These are phyloP conservation scores for Cyclopterus lumpus DNA, from an alignment of 2,797 vertebrate species.

Conservation along the genomic window DNA sequence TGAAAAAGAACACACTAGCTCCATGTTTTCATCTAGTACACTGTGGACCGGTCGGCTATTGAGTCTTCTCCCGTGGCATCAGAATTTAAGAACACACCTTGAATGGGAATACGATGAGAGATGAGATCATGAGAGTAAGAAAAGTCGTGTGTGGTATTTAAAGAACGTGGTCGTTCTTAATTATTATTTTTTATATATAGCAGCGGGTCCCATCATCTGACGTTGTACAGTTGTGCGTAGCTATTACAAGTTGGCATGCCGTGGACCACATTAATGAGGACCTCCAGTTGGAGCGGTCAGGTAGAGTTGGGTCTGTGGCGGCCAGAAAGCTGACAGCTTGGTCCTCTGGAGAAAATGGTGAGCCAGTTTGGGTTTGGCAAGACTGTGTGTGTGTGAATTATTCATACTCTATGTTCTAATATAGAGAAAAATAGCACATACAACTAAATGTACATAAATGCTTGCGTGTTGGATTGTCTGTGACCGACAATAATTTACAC, in stretches of 20 bases:
- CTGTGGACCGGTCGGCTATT: not conserved
- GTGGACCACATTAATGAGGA: constrained; percentile 77
- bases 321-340: constrained; percentile 75
- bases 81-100: constrained; percentile 41
- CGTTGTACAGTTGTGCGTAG: constrained; percentile 59
- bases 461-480: not conserved
- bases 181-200: constrained; percentile 63
- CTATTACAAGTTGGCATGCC: constrained; percentile 74
- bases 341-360: constrained; percentile 74
- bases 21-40: constrained; percentile 1
- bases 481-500: not conserved
- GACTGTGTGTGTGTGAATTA: constrained; percentile 21
- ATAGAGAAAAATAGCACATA: constrained; percentile 18
- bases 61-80: constrained; percentile 40
- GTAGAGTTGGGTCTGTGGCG: constrained; percentile 63
- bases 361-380: constrained; percentile 73
- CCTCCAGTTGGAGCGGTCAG: constrained; percentile 76
- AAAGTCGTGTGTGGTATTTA: constrained; percentile 73
- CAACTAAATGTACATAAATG: constrained; percentile 13
- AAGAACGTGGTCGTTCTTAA: constrained; percentile 64
- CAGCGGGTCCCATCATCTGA: constrained; percentile 49
- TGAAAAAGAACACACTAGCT: not conserved
- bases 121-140: constrained; percentile 61
- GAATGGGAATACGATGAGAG: constrained; percentile 61
- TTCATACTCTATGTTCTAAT: constrained; percentile 45